Conservation (phyloP, 1,140 invertebrate species). For the Ooceraea biroi region DNA sequence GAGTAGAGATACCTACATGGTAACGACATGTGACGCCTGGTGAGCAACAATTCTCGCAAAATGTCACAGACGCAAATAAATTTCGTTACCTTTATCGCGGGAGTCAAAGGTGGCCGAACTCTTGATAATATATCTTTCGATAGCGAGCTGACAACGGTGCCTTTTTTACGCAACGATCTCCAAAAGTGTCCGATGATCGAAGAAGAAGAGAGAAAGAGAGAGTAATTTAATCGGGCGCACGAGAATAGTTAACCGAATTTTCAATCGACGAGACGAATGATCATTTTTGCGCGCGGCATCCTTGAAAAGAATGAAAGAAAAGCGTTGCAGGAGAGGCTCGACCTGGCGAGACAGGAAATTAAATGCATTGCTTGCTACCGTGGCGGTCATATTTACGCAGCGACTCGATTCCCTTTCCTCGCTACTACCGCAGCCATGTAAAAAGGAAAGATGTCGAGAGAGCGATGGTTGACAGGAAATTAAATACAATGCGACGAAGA, state of each 20-base stretch:
- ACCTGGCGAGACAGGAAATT: slow-evolving; percentile 50
- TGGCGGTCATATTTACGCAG: slow-evolving; percentile 46
- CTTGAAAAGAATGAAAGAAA: background rate
- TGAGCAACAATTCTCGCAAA: slow-evolving; percentile 27
- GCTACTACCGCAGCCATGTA: background rate
- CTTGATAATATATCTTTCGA: slow-evolving; percentile 1
- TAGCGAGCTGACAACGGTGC: background rate
- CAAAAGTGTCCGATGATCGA: background rate
- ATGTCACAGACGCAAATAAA: slow-evolving; percentile 7
- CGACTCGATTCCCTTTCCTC: background rate
- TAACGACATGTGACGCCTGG: too few species aligned
- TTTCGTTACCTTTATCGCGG: slow-evolving; percentile 13
- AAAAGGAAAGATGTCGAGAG: background rate
- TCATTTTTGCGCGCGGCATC: background rate
- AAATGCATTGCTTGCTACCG: slow-evolving; percentile 57
- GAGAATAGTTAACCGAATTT: background rate
- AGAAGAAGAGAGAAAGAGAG: too few species aligned
- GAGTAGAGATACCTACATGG: too few species aligned
- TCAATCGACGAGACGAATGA: background rate
- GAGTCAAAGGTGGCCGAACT: slow-evolving; percentile 45
- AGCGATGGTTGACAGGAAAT: slow-evolving; percentile 63
- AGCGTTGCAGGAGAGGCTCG: background rate
- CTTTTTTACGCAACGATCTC: background rate
- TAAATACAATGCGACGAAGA: slow-evolving; percentile 60
- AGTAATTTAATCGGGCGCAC: background rate